A percentile compares a stretch with the other conserved stretches of the same genome.
Conservation (phyloP, 2,888 invertebrate species). For the Pharmacophagus antenor region DNA sequence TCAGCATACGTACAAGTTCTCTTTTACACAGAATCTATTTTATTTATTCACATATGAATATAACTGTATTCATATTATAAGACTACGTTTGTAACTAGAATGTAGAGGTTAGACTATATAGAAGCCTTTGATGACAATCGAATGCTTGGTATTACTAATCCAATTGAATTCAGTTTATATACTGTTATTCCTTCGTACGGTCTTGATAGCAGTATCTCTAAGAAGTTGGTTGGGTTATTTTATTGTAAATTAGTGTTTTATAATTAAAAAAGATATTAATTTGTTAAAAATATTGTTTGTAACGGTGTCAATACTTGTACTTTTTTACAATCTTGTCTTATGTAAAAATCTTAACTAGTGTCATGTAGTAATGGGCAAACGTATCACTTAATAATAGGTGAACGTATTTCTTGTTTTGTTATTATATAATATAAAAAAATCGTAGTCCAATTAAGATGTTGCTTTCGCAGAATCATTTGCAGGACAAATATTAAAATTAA, state of each 20-base stretch:
- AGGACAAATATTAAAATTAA: background rate
- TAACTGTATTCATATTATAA: too few relatives aligned
- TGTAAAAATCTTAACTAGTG: too few relatives aligned
- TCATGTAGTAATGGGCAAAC: too few relatives aligned
- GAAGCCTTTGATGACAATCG: slow-evolving; percentile 13
- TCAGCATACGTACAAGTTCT: too few relatives aligned
- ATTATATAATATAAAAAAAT: too few relatives aligned
- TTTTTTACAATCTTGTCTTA: too few relatives aligned
- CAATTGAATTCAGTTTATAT: slow-evolving; percentile 11
- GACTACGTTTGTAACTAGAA: background rate
- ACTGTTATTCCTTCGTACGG: slow-evolving; percentile 2
- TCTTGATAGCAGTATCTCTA: background rate
- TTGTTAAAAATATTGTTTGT: too few relatives aligned
- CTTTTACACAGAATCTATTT: too few relatives aligned
- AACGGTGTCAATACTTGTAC: too few relatives aligned
- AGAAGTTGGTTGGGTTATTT: background rate
- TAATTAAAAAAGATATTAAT: background rate
- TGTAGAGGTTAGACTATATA: background rate
- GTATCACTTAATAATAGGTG: too few relatives aligned
- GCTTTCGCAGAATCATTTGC: background rate
- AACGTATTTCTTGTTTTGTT: too few relatives aligned
- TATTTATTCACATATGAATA: too few relatives aligned
- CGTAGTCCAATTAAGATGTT: background rate
- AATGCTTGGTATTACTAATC: slow-evolving; percentile 23
- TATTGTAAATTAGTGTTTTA: background rate